Base-by-base conservation (phyloP, 2,113 vertebrate species). In the Penelope pileata region DNA sequence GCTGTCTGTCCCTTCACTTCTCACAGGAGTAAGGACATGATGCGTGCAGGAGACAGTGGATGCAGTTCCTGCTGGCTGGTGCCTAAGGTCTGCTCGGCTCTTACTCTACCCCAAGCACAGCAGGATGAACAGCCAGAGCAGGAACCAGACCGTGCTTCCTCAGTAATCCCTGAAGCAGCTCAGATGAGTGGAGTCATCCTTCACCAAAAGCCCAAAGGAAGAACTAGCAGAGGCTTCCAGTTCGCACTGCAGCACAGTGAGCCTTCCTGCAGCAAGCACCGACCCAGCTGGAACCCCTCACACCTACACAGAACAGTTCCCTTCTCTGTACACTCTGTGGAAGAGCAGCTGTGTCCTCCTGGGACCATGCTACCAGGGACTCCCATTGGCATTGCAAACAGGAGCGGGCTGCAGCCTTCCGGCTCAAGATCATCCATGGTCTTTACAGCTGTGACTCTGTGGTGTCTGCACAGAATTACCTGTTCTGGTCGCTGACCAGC, bases 161-260 rank as follows among this genome's bases (percentile, higher is more conserved):
- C 50, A 15, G 50, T 58, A 76, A 53, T 72, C 5, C 58, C 3
- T 2, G 51, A 9, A 12, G 45, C 63, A 42, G 76, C 69, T 17
- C 51, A 24, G 70, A 12, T n/a, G 38, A 36, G 63, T 6, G 30
- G 27, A 5, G 8, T 2, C 30, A 42, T 40, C 23, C 75, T n/a
- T 29, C 18, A 11, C 74, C 47, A 29, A 32, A 48, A 30, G 40
- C 13, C 36, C 29, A 24, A 30, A 50, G 56, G 69, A 76, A 5
- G 56, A 64, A 19, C 5, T 1, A 18, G 48, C 60, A 15, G 12
- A 17, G 34, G 14, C 50, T 40, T 32, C 42, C 50, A 19, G 43
- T 54, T 7, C 74, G 21, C 36, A 1, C 23, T 8, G 53, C 22
- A 4, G 42, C 1, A 5, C 21, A 8, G 36, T 0, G 36, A n/a